A percentile compares a stretch with the other conserved stretches of the same genome.
phyloP scores from a whole-genome alignment of 2,797 vertebrate species.

The Astyanax mexicanus region DNA sequence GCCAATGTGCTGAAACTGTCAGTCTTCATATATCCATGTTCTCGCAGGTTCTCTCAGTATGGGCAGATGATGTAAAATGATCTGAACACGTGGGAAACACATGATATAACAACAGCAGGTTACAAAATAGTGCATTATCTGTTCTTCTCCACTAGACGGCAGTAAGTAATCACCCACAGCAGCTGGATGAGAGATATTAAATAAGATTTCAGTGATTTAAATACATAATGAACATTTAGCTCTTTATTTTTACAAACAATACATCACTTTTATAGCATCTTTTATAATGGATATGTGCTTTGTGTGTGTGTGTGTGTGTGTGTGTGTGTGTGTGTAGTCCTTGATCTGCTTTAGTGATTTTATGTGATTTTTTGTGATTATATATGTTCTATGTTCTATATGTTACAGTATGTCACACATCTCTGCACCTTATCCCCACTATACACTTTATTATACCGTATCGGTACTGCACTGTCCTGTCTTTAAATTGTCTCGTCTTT shows the following conservation, averaged over 20 bases:
- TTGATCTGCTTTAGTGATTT: constrained; percentile 51
- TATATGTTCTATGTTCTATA: too few relatives aligned
- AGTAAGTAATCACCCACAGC: constrained; percentile 38
- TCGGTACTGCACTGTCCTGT: too few relatives aligned
- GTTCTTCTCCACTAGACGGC: constrained; percentile 28
- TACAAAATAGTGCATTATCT: neutral
- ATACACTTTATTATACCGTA: too few relatives aligned
- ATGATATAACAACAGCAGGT: neutral
- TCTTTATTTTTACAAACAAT: neutral
- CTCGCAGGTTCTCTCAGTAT: neutral
- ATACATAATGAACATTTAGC: too few relatives aligned
- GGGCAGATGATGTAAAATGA: neutral
- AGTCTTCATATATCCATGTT: neutral
- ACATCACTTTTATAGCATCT: neutral
- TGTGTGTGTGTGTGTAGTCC: constrained; percentile 30
- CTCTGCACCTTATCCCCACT: too few relatives aligned
- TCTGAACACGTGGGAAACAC: neutral
- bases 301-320: constrained; percentile 19
- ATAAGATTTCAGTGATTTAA: too few relatives aligned
- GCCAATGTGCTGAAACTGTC: neutral
- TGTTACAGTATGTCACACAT: too few relatives aligned
- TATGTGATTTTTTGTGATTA: too few relatives aligned
- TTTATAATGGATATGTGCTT: neutral
- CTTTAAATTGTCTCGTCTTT: too few relatives aligned
- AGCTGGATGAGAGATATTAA: neutral